Evolutionary conservation across 2,113 vertebrate species (phyloP).

Genomic region (Dromaius novaehollandiae): DNA sequence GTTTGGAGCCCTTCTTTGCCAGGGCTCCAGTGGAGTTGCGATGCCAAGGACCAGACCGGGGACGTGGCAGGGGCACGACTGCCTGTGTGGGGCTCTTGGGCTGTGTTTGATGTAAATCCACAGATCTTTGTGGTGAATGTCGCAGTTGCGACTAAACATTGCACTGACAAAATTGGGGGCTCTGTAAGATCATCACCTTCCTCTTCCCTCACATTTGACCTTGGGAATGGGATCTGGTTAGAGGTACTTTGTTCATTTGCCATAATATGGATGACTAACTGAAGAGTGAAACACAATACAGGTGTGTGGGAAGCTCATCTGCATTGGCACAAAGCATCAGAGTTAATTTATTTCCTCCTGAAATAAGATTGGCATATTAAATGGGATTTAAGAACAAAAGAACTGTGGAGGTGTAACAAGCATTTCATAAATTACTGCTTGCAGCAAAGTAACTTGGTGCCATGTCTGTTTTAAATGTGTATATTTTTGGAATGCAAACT

Average conservation of each 20-base stretch:
- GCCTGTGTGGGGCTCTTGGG: not conserved
- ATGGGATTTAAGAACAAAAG: slow-evolving; percentile 60
- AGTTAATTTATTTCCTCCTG: slow-evolving; percentile 67
- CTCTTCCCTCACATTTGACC: not conserved
- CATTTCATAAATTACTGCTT: slow-evolving; percentile 48
- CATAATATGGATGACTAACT: slow-evolving; percentile 20
- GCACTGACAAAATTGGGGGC: not conserved
- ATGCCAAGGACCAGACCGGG: accelerated
- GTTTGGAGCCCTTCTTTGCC: not conserved
- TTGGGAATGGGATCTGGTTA: not conserved
- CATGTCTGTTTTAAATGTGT: not conserved
- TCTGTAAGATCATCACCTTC: not conserved
- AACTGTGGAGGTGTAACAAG: slow-evolving; percentile 57
- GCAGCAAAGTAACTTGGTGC: slow-evolving; percentile 1
- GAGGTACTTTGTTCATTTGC: not conserved
- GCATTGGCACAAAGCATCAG: slow-evolving; percentile 63
- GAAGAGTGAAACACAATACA: slow-evolving; percentile 42
- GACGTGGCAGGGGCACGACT: not conserved
- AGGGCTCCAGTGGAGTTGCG: accelerated
- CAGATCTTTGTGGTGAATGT: not conserved
- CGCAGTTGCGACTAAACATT: not conserved
- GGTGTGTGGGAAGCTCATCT: slow-evolving; percentile 70
- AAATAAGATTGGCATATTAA: slow-evolving; percentile 62
- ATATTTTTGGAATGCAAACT: slow-evolving; percentile 21
- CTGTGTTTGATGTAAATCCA: not conserved